Base-by-base conservation (phyloP, 2,113 vertebrate genomes). In the Panthera leo region DNA sequence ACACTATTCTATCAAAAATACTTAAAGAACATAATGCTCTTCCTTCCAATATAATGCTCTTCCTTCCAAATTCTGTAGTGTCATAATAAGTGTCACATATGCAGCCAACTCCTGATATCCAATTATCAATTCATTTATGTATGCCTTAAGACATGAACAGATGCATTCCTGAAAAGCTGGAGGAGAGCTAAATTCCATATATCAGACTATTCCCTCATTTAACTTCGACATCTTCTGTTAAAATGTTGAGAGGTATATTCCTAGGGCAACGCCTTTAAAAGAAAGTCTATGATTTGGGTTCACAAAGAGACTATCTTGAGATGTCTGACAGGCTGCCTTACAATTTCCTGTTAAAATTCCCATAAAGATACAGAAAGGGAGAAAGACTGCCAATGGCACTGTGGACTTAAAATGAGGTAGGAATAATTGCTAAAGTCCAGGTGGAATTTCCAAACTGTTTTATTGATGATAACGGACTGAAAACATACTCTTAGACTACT, bases 111-210 rank as follows among this genome's bases (percentile, higher is more conserved):
- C 58, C 85, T 95, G 95, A 97, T 97, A 97, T 95, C 91, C 87
- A 97, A 95, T 98, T 98, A 98, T 97, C 96, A 97, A 96, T 97
- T 97, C 95, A 96, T 98, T 97, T 97, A 97, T 97, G 93, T 98
- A 94, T 94, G 97, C 95, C 94, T 97, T 94, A 97, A 96, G 85
- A 97, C 80, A 97, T 91, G 97, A 97, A 97, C 88, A 97, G 91
- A 95, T 93, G 88, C 85, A 97, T 92, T 97, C 78, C 93, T 95
- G 86, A 97, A 96, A 97, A 55, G 73, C 87, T 95, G 84, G 84
- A 97, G 86, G 86, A 87, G 45, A 95, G 55, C 82, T 96, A 78
- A 95, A 96, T 96, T 96, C 89, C 65, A 18, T 68, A 84, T 88
- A 96, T 92, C 70, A 97, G 76, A 83, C 76, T 95, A 90, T 96